Conservation (phyloP, 2,797 vertebrate species). For the Pempheris klunzingeri region DNA sequence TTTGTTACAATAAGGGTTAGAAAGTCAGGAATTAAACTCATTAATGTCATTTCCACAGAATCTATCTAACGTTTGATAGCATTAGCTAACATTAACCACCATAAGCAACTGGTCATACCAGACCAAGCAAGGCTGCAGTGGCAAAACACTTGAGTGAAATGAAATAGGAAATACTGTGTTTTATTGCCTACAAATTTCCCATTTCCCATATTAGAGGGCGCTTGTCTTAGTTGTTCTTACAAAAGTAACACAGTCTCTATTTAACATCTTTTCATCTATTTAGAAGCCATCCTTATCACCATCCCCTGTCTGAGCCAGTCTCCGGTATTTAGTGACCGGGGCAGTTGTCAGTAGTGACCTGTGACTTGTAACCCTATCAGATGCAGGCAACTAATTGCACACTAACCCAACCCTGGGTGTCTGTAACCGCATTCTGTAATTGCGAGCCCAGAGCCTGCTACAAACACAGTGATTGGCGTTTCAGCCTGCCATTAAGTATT, state of each 20-base stretch:
- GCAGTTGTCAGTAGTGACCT: conserved; percentile 70
- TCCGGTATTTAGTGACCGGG: conserved; percentile 52
- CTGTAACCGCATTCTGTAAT: conserved; percentile 78
- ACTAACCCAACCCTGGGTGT: conserved; percentile 68
- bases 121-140: not conserved
- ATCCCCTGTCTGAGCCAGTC: conserved; percentile 23
- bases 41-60: not conserved
- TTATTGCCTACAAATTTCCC: not conserved
- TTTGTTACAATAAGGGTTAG: too few species aligned
- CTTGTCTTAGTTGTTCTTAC: not conserved
- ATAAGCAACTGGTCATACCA: not conserved
- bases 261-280: conserved; percentile 11
- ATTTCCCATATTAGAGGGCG: not conserved
- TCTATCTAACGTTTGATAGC: not conserved
- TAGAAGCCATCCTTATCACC: conserved; percentile 15
- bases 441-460: conserved; percentile 70
- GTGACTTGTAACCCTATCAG: conserved; percentile 77
- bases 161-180: not conserved
- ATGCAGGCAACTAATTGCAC: conserved; percentile 71
- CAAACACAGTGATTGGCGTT: conserved; percentile 69
- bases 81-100: not conserved
- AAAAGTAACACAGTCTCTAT: not conserved
- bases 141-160: not conserved
- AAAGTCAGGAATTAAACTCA: not conserved
- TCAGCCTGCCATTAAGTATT: conserved; percentile 78